Base-by-base conservation (phyloP, 2,888 invertebrate genomes). In the Hydropsyche betteni region DNA sequence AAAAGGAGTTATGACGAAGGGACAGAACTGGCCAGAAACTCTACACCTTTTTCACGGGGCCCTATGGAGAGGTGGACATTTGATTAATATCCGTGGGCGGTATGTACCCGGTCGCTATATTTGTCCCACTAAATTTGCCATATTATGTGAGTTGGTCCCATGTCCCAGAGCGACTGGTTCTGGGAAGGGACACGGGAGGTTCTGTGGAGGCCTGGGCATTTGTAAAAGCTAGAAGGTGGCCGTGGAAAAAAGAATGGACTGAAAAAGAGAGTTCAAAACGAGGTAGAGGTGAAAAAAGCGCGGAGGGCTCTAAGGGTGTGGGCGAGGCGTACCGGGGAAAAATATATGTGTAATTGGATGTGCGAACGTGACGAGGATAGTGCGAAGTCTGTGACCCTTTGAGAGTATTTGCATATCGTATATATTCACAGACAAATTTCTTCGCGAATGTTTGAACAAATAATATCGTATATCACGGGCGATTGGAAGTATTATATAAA, bases 41-140 rank as follows among this genome's bases (percentile, higher is more conserved):
- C 24, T 24, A 24, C 24, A 24, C 24, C 24, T 24, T 33, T 61
- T 7, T 12, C 61, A 24, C 36, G 14, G 44, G 44, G 10, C 2
- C 44, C 44, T 44, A 2, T 36, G 52, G 52, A 70, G 51, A 70
- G 70, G 70, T 70, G 70, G 70, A 70, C 70, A 53, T 70, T 70
- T 70, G 70, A 70, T 70, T 70, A 70, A 70, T 70, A 70, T 51
- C 70, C 53, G 52, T 8, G 70, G 64, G 14, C 4, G 64, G 34
- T 64, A 64, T 61, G 61, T 61, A 61, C 61, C 61, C 61, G 61
- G 61, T 33, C 16, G 61, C 61, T 61, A 61, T 64, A 64, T 64
- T 64, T 64, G 64, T 64, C 64, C 64, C 64, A 64, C 64, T 64
- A 64, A 64, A 64, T 64, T 64, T 64, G 64, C 64, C 64, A 64